Evolutionary conservation across 2,113 vertebrate species (phyloP), one percentile per base, ranked within the genome.

Genomic region (Oriolus oriolus): DNA sequence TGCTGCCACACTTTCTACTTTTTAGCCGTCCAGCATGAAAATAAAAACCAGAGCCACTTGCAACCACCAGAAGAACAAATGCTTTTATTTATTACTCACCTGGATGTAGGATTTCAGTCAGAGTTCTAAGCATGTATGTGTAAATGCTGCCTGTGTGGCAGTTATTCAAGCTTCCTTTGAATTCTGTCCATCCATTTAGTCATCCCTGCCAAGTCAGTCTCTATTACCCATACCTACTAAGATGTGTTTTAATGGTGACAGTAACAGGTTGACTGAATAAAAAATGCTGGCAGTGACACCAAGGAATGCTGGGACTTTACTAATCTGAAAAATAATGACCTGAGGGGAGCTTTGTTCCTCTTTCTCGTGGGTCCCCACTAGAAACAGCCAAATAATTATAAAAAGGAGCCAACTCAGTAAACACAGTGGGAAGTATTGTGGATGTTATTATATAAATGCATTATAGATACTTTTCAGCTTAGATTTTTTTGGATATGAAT

Each of bases 41-140:
- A 95, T 87, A 93, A 88, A 96, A 93, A 96, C 92, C 35, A 75
- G 69, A 94, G 14, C 26, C 57, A 89, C 73, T 37, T 94, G 73
- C 37, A 95, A 86, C 88, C 69, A 81, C 69, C 26, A 90, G 86
- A 94, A 95, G 88, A 94, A 92, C 92, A 93, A 96, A 95, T 78
- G 84, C 75, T 88, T 96, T 94, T 94, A 95, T 95, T 96, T 97
- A 94, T 96, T 93, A 90, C 93, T 94, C 93, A 96, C 90, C 87
- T 87, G 63, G 71, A 93, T 70, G 22, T 84, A 79, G 60, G 73
- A 89, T 91, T 95, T 89, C 81, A 86, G 68, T 88, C 37, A 84
- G 83, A 73, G 57, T 73, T 97, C 75, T 94, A 57, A 93, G 65
- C 52, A 35, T 33, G 11, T 69, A 27, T 35, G 65, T 93, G 53